phyloP scores from a whole-genome alignment of 2,113 vertebrate genomes.

The Megalops atlanticus region DNA sequence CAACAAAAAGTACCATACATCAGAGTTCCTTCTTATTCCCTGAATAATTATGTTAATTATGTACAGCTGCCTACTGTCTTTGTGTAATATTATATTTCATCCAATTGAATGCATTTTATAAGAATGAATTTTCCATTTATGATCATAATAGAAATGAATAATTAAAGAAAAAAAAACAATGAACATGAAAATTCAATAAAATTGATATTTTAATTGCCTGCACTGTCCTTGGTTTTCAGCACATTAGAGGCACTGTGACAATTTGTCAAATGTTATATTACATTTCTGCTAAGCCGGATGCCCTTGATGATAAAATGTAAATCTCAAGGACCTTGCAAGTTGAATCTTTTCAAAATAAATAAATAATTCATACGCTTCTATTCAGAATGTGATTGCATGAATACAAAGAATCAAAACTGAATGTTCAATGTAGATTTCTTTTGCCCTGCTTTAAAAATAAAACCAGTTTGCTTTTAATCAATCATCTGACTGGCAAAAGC shows the following conservation, averaged over 20 bases:
- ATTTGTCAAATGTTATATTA: slow-evolving; percentile 62
- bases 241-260: background rate
- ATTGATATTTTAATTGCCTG: background rate
- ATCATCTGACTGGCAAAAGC: background rate
- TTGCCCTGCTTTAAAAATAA: slow-evolving; percentile 57
- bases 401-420: slow-evolving; percentile 56
- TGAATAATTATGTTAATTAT: background rate
- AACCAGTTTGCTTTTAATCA: slow-evolving; percentile 35
- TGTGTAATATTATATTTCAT: slow-evolving; percentile 3
- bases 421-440: slow-evolving; percentile 55
- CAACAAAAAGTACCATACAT: slow-evolving; percentile 43
- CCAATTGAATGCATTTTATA: background rate
- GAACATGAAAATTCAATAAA: background rate
- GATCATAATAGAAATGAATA: background rate
- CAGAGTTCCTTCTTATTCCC: slow-evolving; percentile 33
- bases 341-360: slow-evolving; percentile 71
- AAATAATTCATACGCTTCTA: slow-evolving; percentile 73
- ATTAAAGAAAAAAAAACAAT: background rate
- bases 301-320: slow-evolving; percentile 78
- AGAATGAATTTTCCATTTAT: background rate
- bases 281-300: slow-evolving; percentile 55
- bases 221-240: background rate
- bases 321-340: slow-evolving; percentile 73
- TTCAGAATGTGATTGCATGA: slow-evolving; percentile 64
- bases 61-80: background rate